phyloP scores from a whole-genome alignment of 1,140 invertebrate genomes.

The Trichonephila clavata region DNA sequence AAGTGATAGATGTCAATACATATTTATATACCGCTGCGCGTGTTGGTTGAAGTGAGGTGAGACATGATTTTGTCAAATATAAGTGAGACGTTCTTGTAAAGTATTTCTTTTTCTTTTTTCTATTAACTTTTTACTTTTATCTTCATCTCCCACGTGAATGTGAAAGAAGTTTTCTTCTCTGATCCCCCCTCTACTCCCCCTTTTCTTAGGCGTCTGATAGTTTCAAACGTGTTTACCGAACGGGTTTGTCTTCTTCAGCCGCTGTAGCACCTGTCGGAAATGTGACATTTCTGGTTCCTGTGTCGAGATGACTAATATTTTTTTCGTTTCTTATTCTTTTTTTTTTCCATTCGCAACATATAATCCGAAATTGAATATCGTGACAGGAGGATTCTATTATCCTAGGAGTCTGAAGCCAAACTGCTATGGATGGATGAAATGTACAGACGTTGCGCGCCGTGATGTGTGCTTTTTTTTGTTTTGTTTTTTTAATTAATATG shows the following conservation, averaged over 20 bases:
- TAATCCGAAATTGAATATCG: background rate
- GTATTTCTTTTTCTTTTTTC: background rate
- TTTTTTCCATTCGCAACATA: background rate
- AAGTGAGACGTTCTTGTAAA: background rate
- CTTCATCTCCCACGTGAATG: background rate
- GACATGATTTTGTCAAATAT: conserved; percentile 17
- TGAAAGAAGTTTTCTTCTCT: background rate
- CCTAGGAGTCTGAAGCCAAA: background rate
- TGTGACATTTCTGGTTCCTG: conserved; percentile 30
- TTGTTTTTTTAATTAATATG: too few species aligned
- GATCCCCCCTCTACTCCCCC: background rate
- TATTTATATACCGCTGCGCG: conserved; percentile 24
- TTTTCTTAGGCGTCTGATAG: background rate
- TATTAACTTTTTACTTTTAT: background rate
- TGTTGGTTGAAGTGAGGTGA: background rate
- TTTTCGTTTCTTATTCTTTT: background rate
- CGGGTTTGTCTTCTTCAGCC: background rate
- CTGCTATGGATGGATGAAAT: background rate
- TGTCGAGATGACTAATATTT: background rate
- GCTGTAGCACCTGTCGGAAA: conserved; percentile 22
- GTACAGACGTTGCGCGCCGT: background rate
- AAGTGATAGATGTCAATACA: conserved; percentile 45
- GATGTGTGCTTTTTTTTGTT: background rate
- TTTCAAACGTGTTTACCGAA: conserved; percentile 10
- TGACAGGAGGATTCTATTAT: conserved; percentile 19